These are phyloP conservation scores for Amblyraja radiata DNA, from an alignment of 2,797 vertebrate genomes.

Conservation along the genomic window DNA sequence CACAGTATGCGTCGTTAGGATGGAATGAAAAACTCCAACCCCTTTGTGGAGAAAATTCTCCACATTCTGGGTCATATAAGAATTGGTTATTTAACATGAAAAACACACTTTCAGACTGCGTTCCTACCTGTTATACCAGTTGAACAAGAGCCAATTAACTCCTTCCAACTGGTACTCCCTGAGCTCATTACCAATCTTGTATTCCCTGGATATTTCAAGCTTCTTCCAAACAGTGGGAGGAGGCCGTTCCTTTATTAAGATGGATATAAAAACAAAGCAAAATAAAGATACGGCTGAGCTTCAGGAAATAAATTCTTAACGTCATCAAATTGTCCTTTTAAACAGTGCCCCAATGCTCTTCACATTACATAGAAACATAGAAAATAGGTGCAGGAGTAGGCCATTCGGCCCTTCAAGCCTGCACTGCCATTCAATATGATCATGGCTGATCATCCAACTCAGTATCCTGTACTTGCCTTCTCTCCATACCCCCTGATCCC, in stretches of 20 bases:
- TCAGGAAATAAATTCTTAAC: slow-evolving; percentile 20
- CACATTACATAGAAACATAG: background rate
- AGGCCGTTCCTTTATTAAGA: slow-evolving; percentile 74
- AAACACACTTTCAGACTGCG: background rate
- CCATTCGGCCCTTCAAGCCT: too few species aligned
- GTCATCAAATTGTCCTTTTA: background rate
- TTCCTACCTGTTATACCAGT: slow-evolving; percentile 96
- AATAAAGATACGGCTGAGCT: slow-evolving; percentile 4
- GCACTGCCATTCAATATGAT: too few species aligned
- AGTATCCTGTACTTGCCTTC: too few species aligned
- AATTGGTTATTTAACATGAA: background rate
- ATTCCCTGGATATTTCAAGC: slow-evolving; percentile 86
- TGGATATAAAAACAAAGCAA: slow-evolving; percentile 38
- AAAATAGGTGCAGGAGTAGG: too few species aligned
- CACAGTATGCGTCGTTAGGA: background rate
- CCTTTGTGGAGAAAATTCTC: background rate
- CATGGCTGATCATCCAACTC: too few species aligned
- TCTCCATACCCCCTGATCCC: too few species aligned
- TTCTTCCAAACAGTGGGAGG: slow-evolving; percentile 93
- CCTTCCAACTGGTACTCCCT: slow-evolving; percentile 98
- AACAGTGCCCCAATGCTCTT: background rate
- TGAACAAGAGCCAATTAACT: slow-evolving; percentile 98
- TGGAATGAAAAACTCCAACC: background rate
- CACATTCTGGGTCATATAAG: background rate
- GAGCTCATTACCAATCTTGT: slow-evolving; percentile 94